A percentile compares a stretch with the other conserved stretches of the same genome.
phyloP scores from a whole-genome alignment of 2,797 vertebrate species.

The Adrianichthys oophorus region DNA sequence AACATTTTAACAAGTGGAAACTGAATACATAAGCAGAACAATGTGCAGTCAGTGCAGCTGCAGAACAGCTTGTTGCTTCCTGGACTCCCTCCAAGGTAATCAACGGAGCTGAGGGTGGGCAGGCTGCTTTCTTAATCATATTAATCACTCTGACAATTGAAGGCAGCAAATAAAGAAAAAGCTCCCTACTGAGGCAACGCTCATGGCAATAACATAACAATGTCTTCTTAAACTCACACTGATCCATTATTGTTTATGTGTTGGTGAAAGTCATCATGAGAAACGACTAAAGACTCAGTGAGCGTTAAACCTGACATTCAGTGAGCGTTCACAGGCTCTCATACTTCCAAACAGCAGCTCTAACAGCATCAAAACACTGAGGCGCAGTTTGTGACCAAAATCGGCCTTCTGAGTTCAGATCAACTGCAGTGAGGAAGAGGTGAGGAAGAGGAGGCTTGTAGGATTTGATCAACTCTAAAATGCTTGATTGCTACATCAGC shows the following conservation, averaged over 20 bases:
- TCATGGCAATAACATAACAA: too few relatives aligned
- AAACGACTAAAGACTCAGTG: too few relatives aligned
- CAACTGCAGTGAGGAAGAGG: background rate
- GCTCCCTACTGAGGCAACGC: too few relatives aligned
- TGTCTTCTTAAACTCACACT: too few relatives aligned
- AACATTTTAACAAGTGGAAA: conserved; percentile 1
- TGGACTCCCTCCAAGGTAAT: conserved; percentile 25
- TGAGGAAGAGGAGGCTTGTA: background rate
- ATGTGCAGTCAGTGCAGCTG: background rate
- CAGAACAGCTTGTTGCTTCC: conserved; percentile 21
- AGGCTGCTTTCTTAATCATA: conserved; percentile 18
- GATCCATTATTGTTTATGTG: too few relatives aligned
- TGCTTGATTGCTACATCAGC: conserved; percentile 12
- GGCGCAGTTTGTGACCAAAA: background rate
- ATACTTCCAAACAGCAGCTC: background rate
- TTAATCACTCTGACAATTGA: conserved; percentile 13
- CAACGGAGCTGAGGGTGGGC: conserved; percentile 10
- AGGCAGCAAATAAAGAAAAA: background rate
- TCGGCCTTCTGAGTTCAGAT: background rate
- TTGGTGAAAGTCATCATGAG: too few relatives aligned
- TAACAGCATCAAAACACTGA: background rate
- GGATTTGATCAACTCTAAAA: conserved; percentile 25
- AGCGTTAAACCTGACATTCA: too few relatives aligned
- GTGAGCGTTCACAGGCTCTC: too few relatives aligned
- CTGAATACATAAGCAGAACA: background rate